phyloP scores from a whole-genome alignment of 37 sponge, comb jelly and placozoan species.

The Bolinopsis microptera region DNA sequence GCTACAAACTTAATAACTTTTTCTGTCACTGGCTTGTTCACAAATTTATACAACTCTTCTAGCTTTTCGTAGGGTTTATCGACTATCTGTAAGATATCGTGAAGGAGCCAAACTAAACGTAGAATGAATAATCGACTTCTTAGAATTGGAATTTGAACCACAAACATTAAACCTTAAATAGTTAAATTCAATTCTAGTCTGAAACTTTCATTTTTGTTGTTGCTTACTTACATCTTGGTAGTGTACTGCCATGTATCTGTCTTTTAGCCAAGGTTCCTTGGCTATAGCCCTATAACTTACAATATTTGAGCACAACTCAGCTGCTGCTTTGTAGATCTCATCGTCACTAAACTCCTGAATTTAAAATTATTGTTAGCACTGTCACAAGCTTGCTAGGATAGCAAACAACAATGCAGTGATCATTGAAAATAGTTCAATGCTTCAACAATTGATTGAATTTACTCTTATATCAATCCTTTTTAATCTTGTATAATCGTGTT shows the following conservation, averaged over 20 bases:
- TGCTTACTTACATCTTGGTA: constrained; percentile 54
- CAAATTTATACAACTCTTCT: background rate
- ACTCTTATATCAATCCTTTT: too few species aligned
- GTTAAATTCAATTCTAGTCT: too few species aligned
- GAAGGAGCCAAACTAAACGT: too few species aligned
- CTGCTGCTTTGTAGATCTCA: background rate
- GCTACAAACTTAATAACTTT: background rate
- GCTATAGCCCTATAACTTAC: background rate
- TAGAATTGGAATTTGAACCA: too few species aligned
- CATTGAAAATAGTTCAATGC: too few species aligned
- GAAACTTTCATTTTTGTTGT: too few species aligned
- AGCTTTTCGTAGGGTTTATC: background rate
- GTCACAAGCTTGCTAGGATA: too few species aligned
- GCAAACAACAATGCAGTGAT: too few species aligned
- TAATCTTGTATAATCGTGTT: too few species aligned
- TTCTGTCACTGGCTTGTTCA: background rate
- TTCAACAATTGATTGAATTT: too few species aligned
- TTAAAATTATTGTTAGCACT: background rate
- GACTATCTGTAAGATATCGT: constrained; percentile 26
- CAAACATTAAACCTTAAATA: too few species aligned
- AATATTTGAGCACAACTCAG: background rate
- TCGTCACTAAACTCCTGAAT: background rate
- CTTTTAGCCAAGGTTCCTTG: constrained; percentile 1
- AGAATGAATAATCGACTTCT: too few species aligned
- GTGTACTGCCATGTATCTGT: background rate